phyloP scores from a whole-genome alignment of 2,888 invertebrate genomes.

The Cylloceria caligata region DNA sequence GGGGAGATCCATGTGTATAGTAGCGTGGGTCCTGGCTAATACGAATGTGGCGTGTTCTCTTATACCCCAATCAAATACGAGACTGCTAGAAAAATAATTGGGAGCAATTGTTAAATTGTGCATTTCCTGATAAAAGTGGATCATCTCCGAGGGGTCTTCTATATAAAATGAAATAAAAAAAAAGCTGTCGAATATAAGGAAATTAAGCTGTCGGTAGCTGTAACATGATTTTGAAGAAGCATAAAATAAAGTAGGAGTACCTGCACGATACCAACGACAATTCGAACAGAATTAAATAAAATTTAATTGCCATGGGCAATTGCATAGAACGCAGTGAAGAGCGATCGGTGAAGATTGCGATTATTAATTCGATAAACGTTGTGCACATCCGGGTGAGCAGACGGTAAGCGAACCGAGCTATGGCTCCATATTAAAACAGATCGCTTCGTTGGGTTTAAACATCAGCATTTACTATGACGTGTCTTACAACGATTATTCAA shows the following conservation, averaged over 20 bases:
- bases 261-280: constrained; percentile 2
- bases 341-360: constrained; percentile 31
- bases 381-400: constrained; percentile 41
- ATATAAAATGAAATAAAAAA: no score
- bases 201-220: background rate
- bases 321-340: constrained; percentile 45
- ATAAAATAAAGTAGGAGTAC: background rate
- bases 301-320: constrained; percentile 40
- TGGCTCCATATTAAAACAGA: constrained; percentile 72
- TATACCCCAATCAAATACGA: constrained; percentile 75
- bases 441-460: constrained; percentile 71
- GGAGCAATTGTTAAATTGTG: constrained; percentile 82
- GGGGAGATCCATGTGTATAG: constrained; percentile 14
- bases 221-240: background rate
- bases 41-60: constrained; percentile 66
- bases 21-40: no score
- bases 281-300: constrained; percentile 46
- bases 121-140: constrained; percentile 79
- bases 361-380: constrained; percentile 42
- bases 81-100: constrained; percentile 80
- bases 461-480: constrained; percentile 43
- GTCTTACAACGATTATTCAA: constrained; percentile 75
- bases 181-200: constrained; percentile 5
- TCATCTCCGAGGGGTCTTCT: constrained; percentile 58
- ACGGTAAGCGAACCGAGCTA: background rate